Evolutionary conservation across 2,888 invertebrate species (phyloP), one percentile per base, ranked within the genome.

Genomic region (Cheilosia pagana): DNA sequence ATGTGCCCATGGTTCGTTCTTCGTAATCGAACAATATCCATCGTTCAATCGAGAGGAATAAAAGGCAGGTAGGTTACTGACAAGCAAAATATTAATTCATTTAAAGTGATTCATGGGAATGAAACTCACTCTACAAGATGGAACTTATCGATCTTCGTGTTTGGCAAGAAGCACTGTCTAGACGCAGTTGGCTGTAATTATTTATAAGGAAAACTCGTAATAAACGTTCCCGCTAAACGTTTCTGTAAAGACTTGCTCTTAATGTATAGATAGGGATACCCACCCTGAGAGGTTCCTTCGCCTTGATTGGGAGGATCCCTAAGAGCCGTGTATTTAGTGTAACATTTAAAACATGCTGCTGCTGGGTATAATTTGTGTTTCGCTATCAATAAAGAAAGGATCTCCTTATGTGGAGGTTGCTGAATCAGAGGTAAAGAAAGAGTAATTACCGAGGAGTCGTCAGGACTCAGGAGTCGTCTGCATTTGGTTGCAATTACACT

Each of bases 401-500:
- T 31, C 14, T 31, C 14, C 1, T 16, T 8, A 35, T 28, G 28
- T 28, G n/a, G 8, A 8, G 21, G 19, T 2, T 23, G 14, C 25
- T 4, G 25, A 52, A 2, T 12, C 31, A 28, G 53, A n/a, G 31
- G 53, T 6, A 31, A 7, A 12, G 19, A 19, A 39, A 45, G 45
- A 45, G 53, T 21, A 63, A 57, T 55, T 55, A 48, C 16, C 28
- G 50, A 59, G 59, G 21, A 59, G 8, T 55, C 23, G 43, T 59
- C 50, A 35, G 16, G 45, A 45, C 35, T 59, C 50, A 35, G 16
- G 45, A 45, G 45, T 16, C 45, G 45, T 19, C 45, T 45, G 52
- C 45, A 52, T 59, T 68, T 43, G 65, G 60, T 28, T 71, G 71
- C 77, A 82, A 82, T 82, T 82, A 77, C 48, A 45, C 48, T 76